Evolutionary conservation across 92 coral and sea anemone species (phyloP).

Genomic region (Porites lobata): DNA sequence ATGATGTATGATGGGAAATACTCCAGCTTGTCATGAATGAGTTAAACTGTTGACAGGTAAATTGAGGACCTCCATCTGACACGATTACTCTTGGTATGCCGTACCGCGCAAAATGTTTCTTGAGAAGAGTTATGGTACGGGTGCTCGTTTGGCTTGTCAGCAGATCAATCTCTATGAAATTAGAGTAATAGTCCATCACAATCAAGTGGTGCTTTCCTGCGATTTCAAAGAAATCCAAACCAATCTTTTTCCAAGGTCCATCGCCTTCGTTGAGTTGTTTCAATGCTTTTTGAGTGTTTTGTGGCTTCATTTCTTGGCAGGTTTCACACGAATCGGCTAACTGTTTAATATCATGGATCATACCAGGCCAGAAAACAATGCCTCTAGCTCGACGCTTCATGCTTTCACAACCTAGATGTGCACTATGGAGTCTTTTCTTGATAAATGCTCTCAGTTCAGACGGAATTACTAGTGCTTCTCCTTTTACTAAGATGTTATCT

Average conservation of each 20-base stretch:
- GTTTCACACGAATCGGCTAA: slow-evolving; percentile 40
- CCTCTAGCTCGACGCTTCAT: slow-evolving; percentile 58
- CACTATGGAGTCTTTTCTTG: slow-evolving; percentile 45
- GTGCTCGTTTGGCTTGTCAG: slow-evolving; percentile 35
- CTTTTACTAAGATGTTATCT: slow-evolving; percentile 58
- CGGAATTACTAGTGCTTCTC: slow-evolving; percentile 59
- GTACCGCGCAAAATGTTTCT: slow-evolving; percentile 50
- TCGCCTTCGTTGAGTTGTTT: slow-evolving; percentile 52
- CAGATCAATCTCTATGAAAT: slow-evolving; percentile 48
- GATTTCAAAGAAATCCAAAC: slow-evolving; percentile 46
- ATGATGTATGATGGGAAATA: slow-evolving; percentile 34
- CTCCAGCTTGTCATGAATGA: slow-evolving; percentile 55
- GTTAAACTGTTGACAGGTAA: slow-evolving; percentile 37
- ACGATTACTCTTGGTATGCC: slow-evolving; percentile 52
- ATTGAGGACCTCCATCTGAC: slow-evolving; percentile 54
- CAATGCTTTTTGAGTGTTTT: slow-evolving; percentile 51
- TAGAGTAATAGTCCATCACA: slow-evolving; percentile 30
- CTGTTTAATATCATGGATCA: slow-evolving; percentile 48
- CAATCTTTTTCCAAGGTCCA: slow-evolving; percentile 59
- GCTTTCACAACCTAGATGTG: slow-evolving; percentile 48
- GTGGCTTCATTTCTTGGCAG: slow-evolving; percentile 54
- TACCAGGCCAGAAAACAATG: slow-evolving; percentile 64
- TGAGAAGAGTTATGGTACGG: slow-evolving; percentile 15
- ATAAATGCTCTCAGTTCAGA: slow-evolving; percentile 25
- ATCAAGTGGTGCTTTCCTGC: slow-evolving; percentile 37